Evolutionary conservation across 2,888 invertebrate species (phyloP).

Genomic region (Dinocampus coccinellae): DNA sequence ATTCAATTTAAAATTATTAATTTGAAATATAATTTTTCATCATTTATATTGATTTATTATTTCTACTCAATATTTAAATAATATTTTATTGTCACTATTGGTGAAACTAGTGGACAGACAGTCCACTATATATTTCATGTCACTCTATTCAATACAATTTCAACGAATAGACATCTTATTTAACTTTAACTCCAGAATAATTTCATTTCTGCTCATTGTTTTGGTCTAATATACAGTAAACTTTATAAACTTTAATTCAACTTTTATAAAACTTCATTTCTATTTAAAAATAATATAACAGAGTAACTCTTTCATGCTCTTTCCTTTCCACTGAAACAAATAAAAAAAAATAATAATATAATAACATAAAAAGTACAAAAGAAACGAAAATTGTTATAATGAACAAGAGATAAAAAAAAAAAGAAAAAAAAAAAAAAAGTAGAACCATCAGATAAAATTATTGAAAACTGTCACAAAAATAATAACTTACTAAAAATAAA

Average conservation of each 20-base stretch:
- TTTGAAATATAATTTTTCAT: no score
- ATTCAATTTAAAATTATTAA: no score
- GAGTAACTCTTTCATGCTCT: no score
- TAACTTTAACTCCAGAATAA: not conserved
- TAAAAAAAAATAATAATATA: not conserved
- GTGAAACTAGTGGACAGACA: not conserved
- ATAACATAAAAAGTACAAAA: not conserved
- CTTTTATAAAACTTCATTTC: not conserved
- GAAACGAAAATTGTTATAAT: not conserved
- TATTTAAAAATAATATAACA: constrained; percentile 1
- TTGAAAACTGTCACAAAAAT: not conserved
- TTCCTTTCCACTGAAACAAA: not conserved
- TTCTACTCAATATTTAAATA: not conserved
- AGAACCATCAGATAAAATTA: not conserved
- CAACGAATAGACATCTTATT: not conserved
- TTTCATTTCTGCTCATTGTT: not conserved
- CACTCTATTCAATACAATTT: constrained; percentile 15
- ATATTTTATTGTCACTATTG: not conserved
- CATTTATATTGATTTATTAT: not conserved
- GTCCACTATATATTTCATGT: not conserved
- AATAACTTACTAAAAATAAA: not conserved
- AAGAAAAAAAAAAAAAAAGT: not conserved
- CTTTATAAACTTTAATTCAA: constrained; percentile 1
- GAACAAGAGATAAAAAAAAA: not conserved
- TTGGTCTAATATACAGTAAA: not conserved